Conservation (phyloP, 2,113 vertebrate genomes). For the Chaetorhynchus papuensis region DNA sequence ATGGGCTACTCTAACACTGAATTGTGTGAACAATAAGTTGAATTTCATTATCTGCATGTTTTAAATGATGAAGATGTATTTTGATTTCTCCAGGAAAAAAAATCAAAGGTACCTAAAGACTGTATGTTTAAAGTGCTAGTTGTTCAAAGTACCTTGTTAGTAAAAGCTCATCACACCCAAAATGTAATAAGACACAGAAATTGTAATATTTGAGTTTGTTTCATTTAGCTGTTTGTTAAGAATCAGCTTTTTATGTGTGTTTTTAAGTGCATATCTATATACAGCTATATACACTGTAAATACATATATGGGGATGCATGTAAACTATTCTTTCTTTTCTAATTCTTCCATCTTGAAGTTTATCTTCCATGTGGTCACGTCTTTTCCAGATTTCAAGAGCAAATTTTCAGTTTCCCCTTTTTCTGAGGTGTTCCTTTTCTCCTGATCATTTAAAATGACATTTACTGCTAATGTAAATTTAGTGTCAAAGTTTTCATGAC, state of each 20-base stretch:
- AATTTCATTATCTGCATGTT: neutral
- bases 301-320: neutral
- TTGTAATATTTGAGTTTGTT: neutral
- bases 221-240: neutral
- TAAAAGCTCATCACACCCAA: neutral
- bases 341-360: neutral
- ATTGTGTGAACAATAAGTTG: neutral
- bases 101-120: neutral
- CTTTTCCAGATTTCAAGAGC: neutral
- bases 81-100: conserved; percentile 2
- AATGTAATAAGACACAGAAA: neutral
- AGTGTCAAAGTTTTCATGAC: neutral
- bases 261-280: neutral
- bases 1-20: neutral
- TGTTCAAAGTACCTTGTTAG: neutral
- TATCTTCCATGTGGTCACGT: neutral
- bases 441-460: neutral
- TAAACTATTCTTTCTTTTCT: neutral
- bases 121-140: neutral
- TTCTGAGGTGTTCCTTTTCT: neutral
- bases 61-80: conserved; percentile 9
- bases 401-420: neutral
- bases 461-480: neutral
- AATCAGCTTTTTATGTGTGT: neutral
- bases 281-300: neutral